Percentiles rank a stretch among this genome's conserved stretches.
phyloP scores from a whole-genome alignment of 2,113 vertebrate genomes.

The Oryzias woworae region DNA sequence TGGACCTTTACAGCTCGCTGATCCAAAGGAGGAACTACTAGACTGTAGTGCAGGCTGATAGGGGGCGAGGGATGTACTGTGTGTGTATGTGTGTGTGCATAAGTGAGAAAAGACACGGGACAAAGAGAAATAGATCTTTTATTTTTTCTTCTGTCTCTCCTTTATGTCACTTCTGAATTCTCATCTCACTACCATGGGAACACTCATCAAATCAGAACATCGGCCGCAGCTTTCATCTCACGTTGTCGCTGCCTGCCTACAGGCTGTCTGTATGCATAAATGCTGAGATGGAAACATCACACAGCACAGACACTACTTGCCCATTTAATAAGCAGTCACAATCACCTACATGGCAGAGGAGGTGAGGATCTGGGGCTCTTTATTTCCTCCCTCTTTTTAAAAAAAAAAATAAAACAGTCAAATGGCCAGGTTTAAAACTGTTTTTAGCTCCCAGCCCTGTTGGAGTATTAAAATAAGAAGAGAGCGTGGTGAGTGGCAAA shows the following conservation, averaged over 20 bases:
- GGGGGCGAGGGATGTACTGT: conserved; percentile 17
- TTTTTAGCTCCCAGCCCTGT: conserved; percentile 56
- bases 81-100: conserved; percentile 12
- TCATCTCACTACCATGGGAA: conserved; percentile 71
- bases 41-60: conserved; percentile 48
- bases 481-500: conserved; percentile 69
- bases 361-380: conserved; percentile 16
- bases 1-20: conserved; percentile 71
- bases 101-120: conserved; percentile 7
- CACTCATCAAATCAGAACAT: conserved; percentile 76
- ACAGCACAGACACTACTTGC: conserved; percentile 24
- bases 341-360: conserved; percentile 37
- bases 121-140: conserved; percentile 21
- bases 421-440: conserved; percentile 53
- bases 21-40: conserved; percentile 52
- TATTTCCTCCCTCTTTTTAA: conserved; percentile 8
- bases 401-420: conserved; percentile 24
- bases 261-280: conserved; percentile 65
- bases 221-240: conserved; percentile 63
- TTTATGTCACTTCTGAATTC: conserved; percentile 42
- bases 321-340: conserved; percentile 49
- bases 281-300: conserved; percentile 52
- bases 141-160: conserved; percentile 31
- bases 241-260: conserved; percentile 47
- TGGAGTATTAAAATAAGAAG: conserved; percentile 68